Evolutionary conservation across 2,113 vertebrate genomes (phyloP).

Genomic region (Chamaea fasciata): DNA sequence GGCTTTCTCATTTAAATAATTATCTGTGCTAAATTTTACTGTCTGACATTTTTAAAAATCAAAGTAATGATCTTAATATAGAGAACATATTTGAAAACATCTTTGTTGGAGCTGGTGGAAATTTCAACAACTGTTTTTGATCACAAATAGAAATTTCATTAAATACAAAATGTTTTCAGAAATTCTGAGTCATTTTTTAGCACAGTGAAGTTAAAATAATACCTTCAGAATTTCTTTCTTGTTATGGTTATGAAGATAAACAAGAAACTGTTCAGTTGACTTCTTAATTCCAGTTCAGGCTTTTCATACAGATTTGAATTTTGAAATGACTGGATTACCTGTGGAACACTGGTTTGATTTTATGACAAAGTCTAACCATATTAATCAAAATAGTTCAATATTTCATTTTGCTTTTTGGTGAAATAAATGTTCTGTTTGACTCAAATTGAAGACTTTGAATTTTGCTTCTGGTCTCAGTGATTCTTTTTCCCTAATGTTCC

Average conservation of each 20-base stretch:
- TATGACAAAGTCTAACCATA: background rate
- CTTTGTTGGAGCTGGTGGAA: slow-evolving; percentile 24
- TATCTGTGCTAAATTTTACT: slow-evolving; percentile 47
- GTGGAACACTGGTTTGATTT: background rate
- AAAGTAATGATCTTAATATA: slow-evolving; percentile 33
- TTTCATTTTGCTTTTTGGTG: background rate
- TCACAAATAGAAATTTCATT: background rate
- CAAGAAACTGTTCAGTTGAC: background rate
- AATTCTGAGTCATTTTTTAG: background rate
- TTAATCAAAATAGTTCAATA: background rate
- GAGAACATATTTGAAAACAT: slow-evolving; percentile 33
- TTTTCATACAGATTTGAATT: background rate
- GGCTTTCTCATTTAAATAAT: slow-evolving; percentile 20
- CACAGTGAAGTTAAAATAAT: background rate
- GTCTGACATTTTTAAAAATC: slow-evolving; percentile 3
- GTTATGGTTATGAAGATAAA: background rate
- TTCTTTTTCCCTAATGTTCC: background rate
- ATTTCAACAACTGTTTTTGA: background rate
- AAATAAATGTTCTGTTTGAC: background rate
- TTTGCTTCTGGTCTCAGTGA: background rate
- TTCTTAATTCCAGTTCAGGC: background rate
- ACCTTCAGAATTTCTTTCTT: background rate
- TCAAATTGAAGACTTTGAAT: background rate
- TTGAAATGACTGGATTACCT: background rate
- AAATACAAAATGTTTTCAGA: background rate